Base-by-base conservation (phyloP, 2,113 vertebrate species). In the Megaceryle maxima region DNA sequence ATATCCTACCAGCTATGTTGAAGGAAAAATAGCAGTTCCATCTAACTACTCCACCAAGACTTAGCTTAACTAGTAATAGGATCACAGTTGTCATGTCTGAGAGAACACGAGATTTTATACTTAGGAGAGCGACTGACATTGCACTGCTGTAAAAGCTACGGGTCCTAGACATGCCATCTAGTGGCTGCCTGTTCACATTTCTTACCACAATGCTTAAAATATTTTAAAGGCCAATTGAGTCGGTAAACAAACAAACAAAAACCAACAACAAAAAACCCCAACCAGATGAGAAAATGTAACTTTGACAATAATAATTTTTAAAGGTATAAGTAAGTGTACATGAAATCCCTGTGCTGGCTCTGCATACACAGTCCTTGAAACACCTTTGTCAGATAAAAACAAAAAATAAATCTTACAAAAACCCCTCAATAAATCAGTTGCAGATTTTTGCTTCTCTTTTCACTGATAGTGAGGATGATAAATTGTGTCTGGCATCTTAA, bases 111-210 rank as follows among this genome's bases (percentile, higher is more conserved):
- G 19, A 50, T 21, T 9, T 35, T 10, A 1, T 5, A 1, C 11
- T 59, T 10, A 25, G 83, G 33, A 26, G 26, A 25, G 63, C 0
- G 1, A 18, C 39, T 33, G 84, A 21, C 41, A 10, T 1, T 2
- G 28, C n/a, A 7, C 17, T 66, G 37, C 11, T 18, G 31, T 43
- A 64, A 53, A 59, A 57, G 8, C 43, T 53, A 17, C 56, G 13
- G 31, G 6, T 53, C 35, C 62, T 86, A 3, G 63, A 92, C 79
- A 59, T 88, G 96, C 96, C 96, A 63, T 48, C 96, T 96, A 83
- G 66, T 85, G 96, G 92, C 26, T 59, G 11, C 1, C 20, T 75
- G 5, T 20, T 75, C 41, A 56, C 39, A 5, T 19, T 60, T 43
- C 62, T 79, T 53, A 59, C 17, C 37, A 29, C 14, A 20, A 33